Evolutionary conservation across 2,113 vertebrate genomes (phyloP), one percentile per base, ranked within the genome.

Genomic region (Percopsis transmontana): DNA sequence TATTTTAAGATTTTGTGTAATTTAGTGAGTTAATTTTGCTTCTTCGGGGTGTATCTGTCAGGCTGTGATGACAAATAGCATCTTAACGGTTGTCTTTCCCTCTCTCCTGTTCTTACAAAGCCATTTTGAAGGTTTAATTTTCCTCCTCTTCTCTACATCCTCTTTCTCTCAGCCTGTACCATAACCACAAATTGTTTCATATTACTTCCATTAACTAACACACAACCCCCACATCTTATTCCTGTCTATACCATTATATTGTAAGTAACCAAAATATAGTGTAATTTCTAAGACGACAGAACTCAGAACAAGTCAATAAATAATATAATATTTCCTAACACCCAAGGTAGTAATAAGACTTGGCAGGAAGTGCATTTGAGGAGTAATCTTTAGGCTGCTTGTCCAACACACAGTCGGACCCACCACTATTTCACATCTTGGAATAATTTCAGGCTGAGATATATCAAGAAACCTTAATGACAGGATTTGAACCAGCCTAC

Each of bases 401-500:
- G 27, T 19, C 20, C 8, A n/a, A 12, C 47, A 47, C 2, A 9
- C 68, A 55, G 19, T n/a, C 42, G 61, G 65, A 44, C 56, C 20
- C 10, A 44, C 23, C 9, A 21, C 19, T 11, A n/a, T 39, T 68
- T 44, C 42, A 56, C 64, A 72, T 65, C 72, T 70, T 76, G 79
- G 73, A 82, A 74, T 84, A 60, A 88, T 88, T 86, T 87, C 62
- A 76, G 81, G 62, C 33, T 56, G 8, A 50, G 66, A 20, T 55
- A 45, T 42, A 62, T 63, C 38, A 54, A 70, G 74, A 82, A 83
- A 82, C 84, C 74, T 76, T 70, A 90, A 87, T 88, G 78, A 85
- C 67, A 88, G 82, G 81, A 79, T 60, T 16, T 45, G 52, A 70
- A 44, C 41, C 72, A 56, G 64, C 42, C 21, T 19, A 48, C 62